Base-by-base conservation (phyloP, 2,888 invertebrate species). In the Netelia inedita region DNA sequence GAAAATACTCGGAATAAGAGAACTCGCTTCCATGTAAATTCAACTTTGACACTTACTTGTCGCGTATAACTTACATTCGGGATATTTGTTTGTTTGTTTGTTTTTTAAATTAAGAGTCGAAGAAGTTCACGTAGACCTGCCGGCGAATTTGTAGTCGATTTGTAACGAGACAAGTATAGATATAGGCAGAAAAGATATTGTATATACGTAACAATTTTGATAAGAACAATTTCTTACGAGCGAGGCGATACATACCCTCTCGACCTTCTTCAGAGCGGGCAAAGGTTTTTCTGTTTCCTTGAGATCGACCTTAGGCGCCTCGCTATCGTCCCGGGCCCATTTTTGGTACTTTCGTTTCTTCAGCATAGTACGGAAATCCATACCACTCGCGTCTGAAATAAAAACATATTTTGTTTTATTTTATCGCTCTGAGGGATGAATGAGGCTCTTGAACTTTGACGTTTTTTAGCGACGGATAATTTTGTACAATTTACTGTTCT, bases 291-390 rank as follows among this genome's bases (percentile, higher is more conserved):
- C 98, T 21, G 96, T 96, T 94, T 98, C 98, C 94, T 99, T 99
- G 83, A 99, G 96, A 90, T 98, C 97, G 88, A 98, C 98, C 96
- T 98, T 98, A 94, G 99, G 98, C 50, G 97, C 97, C 91, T 98
- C 98, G 74, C 97, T 97, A 89, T 99, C 97, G 89, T 98, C 97
- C 94, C 97, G 96, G 85, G 96, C 97, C 98, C 98, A 98, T 95
- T 98, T 98, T 91, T 97, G 97, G 94, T 98, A 98, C 94, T 98
- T 98, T 92, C 98, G 96, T 95, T 98, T 99, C 94, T 98, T 99
- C 90, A 99, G 95, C 97, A 99, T 97, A 86, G 98, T 97, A 94
- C 99, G 97, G 97, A 99, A 99, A 95, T 99, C 99, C 97, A 99
- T 98, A 89, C 98, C 98, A 94, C 98, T 98, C 87, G 99, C 96